Base-by-base conservation (phyloP, 1,140 invertebrate species). In the Bombus vancouverensis region DNA sequence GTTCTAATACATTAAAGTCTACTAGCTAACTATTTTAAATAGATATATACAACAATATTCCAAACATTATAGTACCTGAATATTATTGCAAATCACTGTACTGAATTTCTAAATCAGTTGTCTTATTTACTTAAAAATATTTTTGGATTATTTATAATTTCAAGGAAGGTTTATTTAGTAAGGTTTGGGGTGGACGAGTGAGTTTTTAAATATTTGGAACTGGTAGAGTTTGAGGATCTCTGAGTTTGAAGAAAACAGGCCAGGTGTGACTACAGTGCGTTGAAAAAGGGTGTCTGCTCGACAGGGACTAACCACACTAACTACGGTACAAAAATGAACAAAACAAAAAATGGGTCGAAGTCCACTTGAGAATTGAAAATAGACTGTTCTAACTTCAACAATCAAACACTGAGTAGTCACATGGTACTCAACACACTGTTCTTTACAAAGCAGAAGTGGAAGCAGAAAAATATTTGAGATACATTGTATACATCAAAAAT, bases 251-350 rank as follows among this genome's bases (percentile, higher is more conserved):
- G 39, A 25, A 44, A 34, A 53, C 44, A 22, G 59, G 12, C 72
- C 81, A 83, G 72, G 72, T 68, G 71, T 47, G 37, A 81, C 32
- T 28, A 12, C 44, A 53, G 25, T 44, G 15, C 15, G 59, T 76
- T 22, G 2, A 28, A 68, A 76, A 83, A 37, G 37, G 59, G 71
- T 42, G 25, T 59, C 39, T 83, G 59, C 42, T 25, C 59, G 28
- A n/a, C 22, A 28, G 42, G 15, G 32, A 37, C 8, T 12, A 53
- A n/a, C 57, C 66, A 47, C 47, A n/a, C 13, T 12, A 39, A 37
- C 57, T 76, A 37, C 47, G 68, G 44, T 25, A 66, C 32, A 44
- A 81, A 47, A 32, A n/a, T 39, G 72, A 6, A 53, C 28, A 10
- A 80, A 80, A 70, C 34, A 66, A 53, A 83, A 76, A 47, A 28